These are phyloP conservation scores for Cartodere bifasciata DNA, from an alignment of 2,888 invertebrate species.

Conservation along the genomic window DNA sequence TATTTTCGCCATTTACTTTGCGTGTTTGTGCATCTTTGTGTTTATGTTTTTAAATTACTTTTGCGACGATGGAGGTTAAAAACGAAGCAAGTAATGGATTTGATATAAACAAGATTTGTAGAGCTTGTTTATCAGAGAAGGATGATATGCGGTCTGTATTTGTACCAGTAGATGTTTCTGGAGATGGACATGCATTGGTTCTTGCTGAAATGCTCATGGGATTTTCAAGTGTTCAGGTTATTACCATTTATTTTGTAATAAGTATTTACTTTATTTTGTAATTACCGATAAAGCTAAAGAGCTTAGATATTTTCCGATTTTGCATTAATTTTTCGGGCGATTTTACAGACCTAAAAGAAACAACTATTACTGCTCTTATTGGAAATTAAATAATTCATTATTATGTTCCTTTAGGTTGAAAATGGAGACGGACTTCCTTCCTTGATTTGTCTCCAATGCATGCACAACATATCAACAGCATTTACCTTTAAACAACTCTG, in stretches of 20 bases:
- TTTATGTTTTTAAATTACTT: conserved; percentile 21
- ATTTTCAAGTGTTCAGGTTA: conserved; percentile 34
- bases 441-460: conserved; percentile 36
- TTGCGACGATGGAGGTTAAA: conserved; percentile 28
- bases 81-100: conserved; percentile 25
- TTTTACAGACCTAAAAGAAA: too few relatives aligned
- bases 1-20: conserved; percentile 32
- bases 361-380: not conserved
- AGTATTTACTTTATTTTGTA: too few relatives aligned
- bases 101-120: conserved; percentile 36
- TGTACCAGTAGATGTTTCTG: conserved; percentile 27
- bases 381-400: not conserved
- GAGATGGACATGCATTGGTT: conserved; percentile 30
- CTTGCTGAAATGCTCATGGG: conserved; percentile 38
- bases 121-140: conserved; percentile 36
- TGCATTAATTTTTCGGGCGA: too few relatives aligned
- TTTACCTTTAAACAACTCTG: conserved; percentile 38
- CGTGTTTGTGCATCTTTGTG: conserved; percentile 29
- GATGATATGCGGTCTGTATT: conserved; percentile 37
- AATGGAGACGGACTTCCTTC: conserved; percentile 36
- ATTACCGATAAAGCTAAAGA: too few relatives aligned
- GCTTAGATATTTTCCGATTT: too few relatives aligned
- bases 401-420: conserved; percentile 29
- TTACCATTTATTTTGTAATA: conserved; percentile 7
- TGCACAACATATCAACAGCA: conserved; percentile 35